Base-by-base conservation (phyloP, 2,888 invertebrate genomes). In the Trichogramma evanescens region DNA sequence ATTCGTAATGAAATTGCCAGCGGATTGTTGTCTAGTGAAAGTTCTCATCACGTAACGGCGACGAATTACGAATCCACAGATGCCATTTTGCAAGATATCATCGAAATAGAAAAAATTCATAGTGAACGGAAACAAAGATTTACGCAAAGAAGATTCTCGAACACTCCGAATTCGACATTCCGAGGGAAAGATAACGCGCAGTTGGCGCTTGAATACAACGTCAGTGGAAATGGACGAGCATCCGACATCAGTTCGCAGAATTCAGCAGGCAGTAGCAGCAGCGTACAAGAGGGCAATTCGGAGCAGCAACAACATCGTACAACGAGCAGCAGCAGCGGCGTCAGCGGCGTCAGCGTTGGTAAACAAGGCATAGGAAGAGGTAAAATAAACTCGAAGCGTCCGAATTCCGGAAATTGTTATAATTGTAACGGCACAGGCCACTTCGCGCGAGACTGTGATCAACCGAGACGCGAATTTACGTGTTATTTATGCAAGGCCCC, bases 1-100 rank as follows among this genome's bases (percentile, higher is more conserved):
- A 63, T 52, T 6, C 54, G 59, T 38, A 61, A 61, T 13, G 64
- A 62, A 50, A 39, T 62, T 4, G 59, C 64, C 2, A 38, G 40
- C 0, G 61, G 55, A 6, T 26, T 59, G 10, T 54, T 46, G 50
- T 62, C 58, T 7, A 48, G 10, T 39, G 59, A 59, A 26, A n/a
- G 44, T 7, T 51, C 58, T 6, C 7, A 62, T 44, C 5, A 55
- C 8, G 7, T 59, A 5, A 6, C 49, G 6, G 44, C 48, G 2
- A 8, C 50, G 4, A 7, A 26, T 4, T 53, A 61, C 10, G 1
- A 7, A 6, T 44, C 58, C 5, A 60, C 58, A 0, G 60, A 64
- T 42, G 57, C n/a, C 3, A 62, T 64, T 4, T 43, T 64, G 4
- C 59, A 56, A 43, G 62, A 61, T n/a, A 10, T 64, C 10, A 7